Percentiles rank a stretch among this genome's conserved stretches.
These are phyloP conservation scores for Macroglossus sobrinus DNA, from an alignment of 2,113 vertebrate species.

Conservation along the genomic window DNA sequence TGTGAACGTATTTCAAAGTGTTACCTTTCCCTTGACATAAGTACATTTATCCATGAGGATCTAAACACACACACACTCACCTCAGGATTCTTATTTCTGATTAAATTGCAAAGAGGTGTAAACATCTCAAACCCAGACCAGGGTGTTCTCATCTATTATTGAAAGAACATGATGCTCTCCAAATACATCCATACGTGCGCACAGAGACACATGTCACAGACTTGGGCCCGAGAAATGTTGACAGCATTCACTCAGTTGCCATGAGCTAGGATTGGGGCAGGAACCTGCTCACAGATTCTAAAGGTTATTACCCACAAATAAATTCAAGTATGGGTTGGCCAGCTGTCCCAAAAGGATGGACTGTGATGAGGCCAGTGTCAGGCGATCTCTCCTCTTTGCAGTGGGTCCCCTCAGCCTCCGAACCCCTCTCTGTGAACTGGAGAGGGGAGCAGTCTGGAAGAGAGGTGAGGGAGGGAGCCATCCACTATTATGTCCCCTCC, in stretches of 20 bases:
- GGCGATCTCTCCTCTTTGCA: not conserved
- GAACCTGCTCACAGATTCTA: not conserved
- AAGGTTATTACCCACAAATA: not conserved
- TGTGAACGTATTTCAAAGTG: not conserved
- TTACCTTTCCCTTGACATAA: conserved; percentile 19
- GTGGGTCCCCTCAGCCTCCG: not conserved
- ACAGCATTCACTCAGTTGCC: conserved; percentile 25
- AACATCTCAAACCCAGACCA: not conserved
- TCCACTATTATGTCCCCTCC: not conserved
- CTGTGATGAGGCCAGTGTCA: not conserved
- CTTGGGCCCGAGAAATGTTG: conserved; percentile 11
- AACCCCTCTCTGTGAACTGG: not conserved
- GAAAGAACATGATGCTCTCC: conserved; percentile 61
- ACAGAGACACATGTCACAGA: not conserved
- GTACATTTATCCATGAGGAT: not conserved
- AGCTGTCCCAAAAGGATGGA: not conserved
- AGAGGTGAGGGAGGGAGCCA: not conserved
- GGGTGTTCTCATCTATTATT: conserved; percentile 69
- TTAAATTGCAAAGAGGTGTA: conserved; percentile 48
- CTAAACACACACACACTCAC: conserved; percentile 6
- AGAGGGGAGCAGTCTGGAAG: not conserved
- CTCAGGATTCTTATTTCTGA: conserved; percentile 37
- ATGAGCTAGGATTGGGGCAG: not conserved
- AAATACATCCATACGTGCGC: not conserved
- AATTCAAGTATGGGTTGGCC: not conserved